Percentiles rank a stretch among this genome's conserved stretches.
These are phyloP conservation scores for Luidia sarsii DNA, from an alignment of 53 echinoderm and acorn worm genomes.

Conservation along the genomic window DNA sequence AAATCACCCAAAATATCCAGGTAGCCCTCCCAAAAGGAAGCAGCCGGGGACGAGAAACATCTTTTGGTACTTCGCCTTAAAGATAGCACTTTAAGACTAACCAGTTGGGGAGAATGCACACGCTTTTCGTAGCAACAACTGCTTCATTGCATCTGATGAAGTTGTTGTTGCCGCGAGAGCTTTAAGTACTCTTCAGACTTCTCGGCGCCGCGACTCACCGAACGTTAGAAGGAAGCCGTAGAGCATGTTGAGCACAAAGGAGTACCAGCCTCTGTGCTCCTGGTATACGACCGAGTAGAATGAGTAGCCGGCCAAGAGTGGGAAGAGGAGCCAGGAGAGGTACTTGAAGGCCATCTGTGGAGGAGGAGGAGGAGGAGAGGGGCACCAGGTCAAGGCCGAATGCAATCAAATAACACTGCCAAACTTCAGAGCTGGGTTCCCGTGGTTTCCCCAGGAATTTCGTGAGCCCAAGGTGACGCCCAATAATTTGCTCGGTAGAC, in stretches of 20 bases:
- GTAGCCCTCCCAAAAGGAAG: too few species aligned
- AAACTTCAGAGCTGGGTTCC: too few species aligned
- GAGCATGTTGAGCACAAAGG: conserved; percentile 95
- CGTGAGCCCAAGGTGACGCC: too few species aligned
- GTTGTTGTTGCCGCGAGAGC: not conserved
- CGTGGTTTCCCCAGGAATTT: too few species aligned
- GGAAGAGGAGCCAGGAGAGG: conserved; percentile 86
- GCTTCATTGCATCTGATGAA: not conserved
- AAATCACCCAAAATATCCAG: too few species aligned
- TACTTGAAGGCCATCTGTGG: conserved; percentile 98
- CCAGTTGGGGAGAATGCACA: not conserved
- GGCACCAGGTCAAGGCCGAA: too few species aligned
- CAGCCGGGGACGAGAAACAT: too few species aligned
- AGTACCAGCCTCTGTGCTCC: conserved; percentile 99
- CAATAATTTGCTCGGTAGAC: too few species aligned
- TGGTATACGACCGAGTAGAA: conserved; percentile 94
- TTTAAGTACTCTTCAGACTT: not conserved
- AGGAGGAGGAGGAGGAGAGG: not conserved
- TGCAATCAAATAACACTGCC: too few species aligned
- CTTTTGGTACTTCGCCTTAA: too few species aligned
- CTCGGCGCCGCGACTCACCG: conserved; percentile 75
- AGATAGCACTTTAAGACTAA: too few species aligned
- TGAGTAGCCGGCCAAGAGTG: conserved; percentile 80
- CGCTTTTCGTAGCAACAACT: not conserved
- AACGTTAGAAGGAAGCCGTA: conserved; percentile 99